Evolutionary conservation across 2,113 vertebrate genomes (phyloP), one percentile per base, ranked within the genome.

Genomic region (Cisticola juncidis): DNA sequence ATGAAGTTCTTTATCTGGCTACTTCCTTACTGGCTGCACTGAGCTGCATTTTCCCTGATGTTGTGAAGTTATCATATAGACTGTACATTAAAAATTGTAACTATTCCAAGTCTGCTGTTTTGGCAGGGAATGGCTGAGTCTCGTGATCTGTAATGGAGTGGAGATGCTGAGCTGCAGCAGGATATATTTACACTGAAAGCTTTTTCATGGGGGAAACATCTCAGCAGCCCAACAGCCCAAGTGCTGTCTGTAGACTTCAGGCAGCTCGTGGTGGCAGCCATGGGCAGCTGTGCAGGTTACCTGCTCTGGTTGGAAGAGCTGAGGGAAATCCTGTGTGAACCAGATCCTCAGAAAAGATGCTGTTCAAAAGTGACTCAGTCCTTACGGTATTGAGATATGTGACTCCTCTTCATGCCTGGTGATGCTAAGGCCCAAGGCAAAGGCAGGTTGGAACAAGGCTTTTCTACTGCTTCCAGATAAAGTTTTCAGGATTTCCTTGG

Each of bases 381-480:
- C 92, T 95, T 83, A 53, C 81, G 73, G 79, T 91, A 14, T 36
- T 87, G 96, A 95, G 95, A 42, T 95, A 29, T 47, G 84, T 96
- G 92, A 97, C 74, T 96, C 95, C 88, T 89, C 79, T 90, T 97
- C 95, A 81, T 54, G 58, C 94, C 95, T 96, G 95, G 81, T 23
- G 35, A 36, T 91, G 83, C 87, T 6, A 19, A 70, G 76, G 86
- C 82, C 88, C 35, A 64, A 73, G 92, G 94, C 94, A 78, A 85
- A 88, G 96, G 77, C 92, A 58, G 74, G 91, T 94, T 96, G 96
- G 84, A 97, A 86, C 95, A 96, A 95, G 92, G 83, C 91, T 95
- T 87, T 61, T 96, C 88, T 95, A 20, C 90, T 94, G 83, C 88
- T 97, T 95, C 94, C 83, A 12, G 83, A 87, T 83, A 91, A 80